Evolutionary conservation across 2,113 vertebrate species (phyloP).

Genomic region (Zosterops hypoxanthus): DNA sequence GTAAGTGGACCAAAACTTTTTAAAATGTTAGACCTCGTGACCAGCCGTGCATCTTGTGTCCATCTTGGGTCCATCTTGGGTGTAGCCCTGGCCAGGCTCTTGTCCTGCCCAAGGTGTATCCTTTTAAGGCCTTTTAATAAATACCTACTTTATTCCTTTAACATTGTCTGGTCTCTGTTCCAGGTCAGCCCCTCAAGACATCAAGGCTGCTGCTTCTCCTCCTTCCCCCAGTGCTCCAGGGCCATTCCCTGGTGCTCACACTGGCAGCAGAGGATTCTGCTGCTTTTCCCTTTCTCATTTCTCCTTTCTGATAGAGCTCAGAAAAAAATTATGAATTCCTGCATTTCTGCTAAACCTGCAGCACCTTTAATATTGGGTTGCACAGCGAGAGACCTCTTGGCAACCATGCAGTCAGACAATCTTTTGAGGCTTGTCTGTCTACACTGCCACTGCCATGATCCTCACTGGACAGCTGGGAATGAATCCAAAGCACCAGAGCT

Average conservation of each 20-base stretch:
- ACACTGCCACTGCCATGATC: background rate
- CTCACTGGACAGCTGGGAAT: background rate
- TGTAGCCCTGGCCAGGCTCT: background rate
- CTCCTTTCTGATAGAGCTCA: background rate
- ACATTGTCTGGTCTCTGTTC: background rate
- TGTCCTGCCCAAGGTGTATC: background rate
- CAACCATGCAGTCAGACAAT: fast-evolving
- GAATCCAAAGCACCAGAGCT: background rate
- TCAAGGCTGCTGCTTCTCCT: background rate
- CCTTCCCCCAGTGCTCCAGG: background rate
- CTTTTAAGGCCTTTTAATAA: background rate
- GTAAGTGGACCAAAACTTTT: background rate
- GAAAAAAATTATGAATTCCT: background rate
- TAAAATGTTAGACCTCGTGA: background rate
- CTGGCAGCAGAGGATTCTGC: background rate
- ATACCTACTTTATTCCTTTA: background rate
- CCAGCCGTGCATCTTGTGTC: background rate
- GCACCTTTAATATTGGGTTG: background rate
- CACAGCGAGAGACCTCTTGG: background rate
- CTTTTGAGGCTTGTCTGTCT: background rate
- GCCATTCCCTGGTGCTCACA: background rate
- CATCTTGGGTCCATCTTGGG: background rate
- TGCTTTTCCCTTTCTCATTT: background rate
- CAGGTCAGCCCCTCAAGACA: background rate
- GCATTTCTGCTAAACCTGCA: background rate